Conservation (phyloP, 2,888 invertebrate genomes). For the Tridacna gigas region DNA sequence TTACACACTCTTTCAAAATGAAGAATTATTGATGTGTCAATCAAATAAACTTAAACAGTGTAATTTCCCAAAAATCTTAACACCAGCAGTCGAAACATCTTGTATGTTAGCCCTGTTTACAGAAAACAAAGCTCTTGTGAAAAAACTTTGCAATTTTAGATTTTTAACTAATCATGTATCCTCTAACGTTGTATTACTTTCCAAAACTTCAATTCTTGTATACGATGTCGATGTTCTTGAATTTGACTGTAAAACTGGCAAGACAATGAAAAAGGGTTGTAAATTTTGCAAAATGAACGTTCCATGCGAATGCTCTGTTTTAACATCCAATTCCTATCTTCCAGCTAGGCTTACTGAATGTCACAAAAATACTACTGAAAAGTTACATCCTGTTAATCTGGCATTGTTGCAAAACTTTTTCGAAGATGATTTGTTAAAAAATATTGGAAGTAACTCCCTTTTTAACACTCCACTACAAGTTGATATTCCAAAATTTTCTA, state of each 20-base stretch:
- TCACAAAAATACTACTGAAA: slow-evolving; percentile 31
- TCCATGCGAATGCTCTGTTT: slow-evolving; percentile 46
- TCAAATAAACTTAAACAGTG: background rate
- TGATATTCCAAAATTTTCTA: slow-evolving; percentile 40
- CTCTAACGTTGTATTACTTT: slow-evolving; percentile 9
- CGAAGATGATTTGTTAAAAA: slow-evolving; percentile 20
- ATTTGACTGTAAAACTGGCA: slow-evolving; percentile 15
- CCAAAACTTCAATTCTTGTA: slow-evolving; percentile 27
- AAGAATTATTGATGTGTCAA: background rate
- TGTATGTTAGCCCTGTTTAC: slow-evolving; percentile 25
- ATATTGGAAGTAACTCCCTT: slow-evolving; percentile 26
- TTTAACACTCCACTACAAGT: slow-evolving; percentile 35
- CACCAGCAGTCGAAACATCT: background rate
- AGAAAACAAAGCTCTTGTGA: slow-evolving; percentile 21
- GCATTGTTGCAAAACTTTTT: slow-evolving; percentile 35
- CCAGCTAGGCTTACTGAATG: slow-evolving; percentile 45
- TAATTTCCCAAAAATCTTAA: slow-evolving; percentile 9
- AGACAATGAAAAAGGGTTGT: slow-evolving; percentile 3
- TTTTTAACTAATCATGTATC: slow-evolving; percentile 23
- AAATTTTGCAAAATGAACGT: slow-evolving; percentile 12
- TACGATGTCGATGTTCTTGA: slow-evolving; percentile 27
- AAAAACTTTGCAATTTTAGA: slow-evolving; percentile 28
- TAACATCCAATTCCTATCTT: slow-evolving; percentile 28
- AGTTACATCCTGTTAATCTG: slow-evolving; percentile 31
- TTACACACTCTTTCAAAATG: background rate